Conservation (phyloP, 2,797 vertebrate genomes). For the Zonotrichia albicollis region DNA sequence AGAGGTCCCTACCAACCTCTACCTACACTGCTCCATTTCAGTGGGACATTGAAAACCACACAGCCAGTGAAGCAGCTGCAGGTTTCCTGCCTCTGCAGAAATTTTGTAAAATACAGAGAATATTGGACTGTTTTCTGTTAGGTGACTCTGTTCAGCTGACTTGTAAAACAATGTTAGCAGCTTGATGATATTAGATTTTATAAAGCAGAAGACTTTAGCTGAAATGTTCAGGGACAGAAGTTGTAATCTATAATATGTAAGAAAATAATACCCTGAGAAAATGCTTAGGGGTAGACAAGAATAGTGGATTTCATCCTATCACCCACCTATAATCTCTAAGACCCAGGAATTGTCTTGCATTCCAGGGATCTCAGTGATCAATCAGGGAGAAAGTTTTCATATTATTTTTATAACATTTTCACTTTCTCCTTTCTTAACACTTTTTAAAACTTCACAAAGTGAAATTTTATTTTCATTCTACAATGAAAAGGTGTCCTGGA, state of each 20-base stretch:
- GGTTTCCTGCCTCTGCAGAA: background rate
- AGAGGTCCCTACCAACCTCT: background rate
- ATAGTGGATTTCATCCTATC: background rate
- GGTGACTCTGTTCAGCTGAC: background rate
- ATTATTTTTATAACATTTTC: background rate
- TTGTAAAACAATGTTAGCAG: background rate
- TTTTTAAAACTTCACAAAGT: background rate
- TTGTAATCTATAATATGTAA: fast-evolving
- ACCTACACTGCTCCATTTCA: background rate
- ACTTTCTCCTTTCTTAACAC: background rate
- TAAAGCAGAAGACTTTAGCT: background rate
- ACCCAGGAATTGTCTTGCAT: background rate
- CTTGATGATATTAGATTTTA: background rate
- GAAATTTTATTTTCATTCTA: background rate
- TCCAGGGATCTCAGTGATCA: background rate
- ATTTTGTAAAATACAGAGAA: background rate
- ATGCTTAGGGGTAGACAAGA: background rate
- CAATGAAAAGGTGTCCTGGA: background rate
- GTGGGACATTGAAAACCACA: background rate
- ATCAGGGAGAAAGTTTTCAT: background rate
- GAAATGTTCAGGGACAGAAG: background rate
- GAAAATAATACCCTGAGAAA: background rate
- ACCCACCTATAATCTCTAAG: background rate
- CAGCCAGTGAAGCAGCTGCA: background rate
- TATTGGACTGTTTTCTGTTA: background rate